Conservation (phyloP, 2,888 invertebrate species). For the Coenonympha arcania region DNA sequence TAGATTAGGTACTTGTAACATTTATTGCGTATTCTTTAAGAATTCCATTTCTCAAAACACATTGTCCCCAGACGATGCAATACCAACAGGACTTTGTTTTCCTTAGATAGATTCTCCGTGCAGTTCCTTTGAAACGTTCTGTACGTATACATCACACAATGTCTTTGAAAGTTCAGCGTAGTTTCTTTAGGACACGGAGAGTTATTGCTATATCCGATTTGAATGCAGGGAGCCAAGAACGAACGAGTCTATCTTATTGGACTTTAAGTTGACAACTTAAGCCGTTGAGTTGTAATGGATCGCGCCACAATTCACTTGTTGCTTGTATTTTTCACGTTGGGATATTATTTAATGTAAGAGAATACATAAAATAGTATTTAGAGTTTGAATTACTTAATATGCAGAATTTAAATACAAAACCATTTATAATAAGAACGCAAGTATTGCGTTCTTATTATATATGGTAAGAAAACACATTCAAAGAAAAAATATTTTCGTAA, state of each 20-base stretch:
- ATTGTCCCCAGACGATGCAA: conserved; percentile 3
- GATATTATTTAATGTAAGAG: neutral
- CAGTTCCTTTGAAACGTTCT: conserved; percentile 4
- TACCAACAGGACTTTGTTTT: conserved; percentile 12
- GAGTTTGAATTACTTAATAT: too few species aligned
- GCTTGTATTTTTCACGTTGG: conserved; percentile 23
- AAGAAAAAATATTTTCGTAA: too few species aligned
- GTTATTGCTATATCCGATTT: conserved; percentile 28
- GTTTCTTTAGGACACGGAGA: conserved; percentile 18
- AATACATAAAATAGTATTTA: neutral
- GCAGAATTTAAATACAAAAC: too few species aligned
- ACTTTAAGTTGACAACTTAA: conserved; percentile 30
- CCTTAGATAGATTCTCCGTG: neutral
- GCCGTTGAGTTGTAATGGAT: conserved; percentile 26
- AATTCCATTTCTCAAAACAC: neutral
- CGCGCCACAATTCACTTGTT: conserved; percentile 27
- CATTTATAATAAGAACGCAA: too few species aligned
- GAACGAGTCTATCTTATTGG: conserved; percentile 32
- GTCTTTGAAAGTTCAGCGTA: conserved; percentile 9
- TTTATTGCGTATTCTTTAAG: neutral
- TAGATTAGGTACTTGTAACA: too few species aligned
- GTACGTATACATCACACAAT: conserved; percentile 7
- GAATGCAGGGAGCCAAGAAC: conserved; percentile 26
- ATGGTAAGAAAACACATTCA: too few species aligned
- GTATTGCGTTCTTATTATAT: too few species aligned